phyloP scores from a whole-genome alignment of 2,888 invertebrate species.

The Dicranocentrus wangi region DNA sequence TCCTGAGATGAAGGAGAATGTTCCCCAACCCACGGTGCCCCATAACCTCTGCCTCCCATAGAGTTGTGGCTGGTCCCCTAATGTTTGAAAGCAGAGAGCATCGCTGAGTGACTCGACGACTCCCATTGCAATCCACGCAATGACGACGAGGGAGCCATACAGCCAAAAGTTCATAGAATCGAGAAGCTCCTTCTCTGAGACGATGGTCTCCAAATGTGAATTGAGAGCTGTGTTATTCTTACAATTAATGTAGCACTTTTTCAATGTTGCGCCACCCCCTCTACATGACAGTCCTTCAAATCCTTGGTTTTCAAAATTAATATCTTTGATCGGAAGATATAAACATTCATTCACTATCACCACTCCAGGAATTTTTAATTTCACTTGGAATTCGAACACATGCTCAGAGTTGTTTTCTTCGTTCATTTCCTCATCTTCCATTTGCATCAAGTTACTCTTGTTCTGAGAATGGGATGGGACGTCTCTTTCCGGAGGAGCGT shows the following conservation, averaged over 20 bases:
- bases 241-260: conserved; percentile 69
- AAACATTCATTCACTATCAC: conserved; percentile 50
- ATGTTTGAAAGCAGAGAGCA: conserved; percentile 88
- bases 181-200: conserved; percentile 65
- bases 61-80: conserved; percentile 83
- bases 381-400: conserved; percentile 38
- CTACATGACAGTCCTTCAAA: conserved; percentile 62
- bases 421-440: background rate
- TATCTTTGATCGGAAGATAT: conserved; percentile 61
- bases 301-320: conserved; percentile 57
- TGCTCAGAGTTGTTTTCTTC: conserved; percentile 26
- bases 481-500: conserved; percentile 42
- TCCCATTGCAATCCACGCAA: conserved; percentile 89
- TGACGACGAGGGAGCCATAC: conserved; percentile 84
- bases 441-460: conserved; percentile 13
- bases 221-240: conserved; percentile 68
- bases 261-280: conserved; percentile 33
- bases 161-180: conserved; percentile 82
- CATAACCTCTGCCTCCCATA: conserved; percentile 91
- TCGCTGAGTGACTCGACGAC: conserved; percentile 91
- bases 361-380: conserved; percentile 44
- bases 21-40: conserved; percentile 91
- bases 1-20: conserved; percentile 84
- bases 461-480: conserved; percentile 25
- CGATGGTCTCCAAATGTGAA: conserved; percentile 65